Evolutionary conservation across 2,113 vertebrate species (phyloP).

Genomic region (Gambusia affinis): DNA sequence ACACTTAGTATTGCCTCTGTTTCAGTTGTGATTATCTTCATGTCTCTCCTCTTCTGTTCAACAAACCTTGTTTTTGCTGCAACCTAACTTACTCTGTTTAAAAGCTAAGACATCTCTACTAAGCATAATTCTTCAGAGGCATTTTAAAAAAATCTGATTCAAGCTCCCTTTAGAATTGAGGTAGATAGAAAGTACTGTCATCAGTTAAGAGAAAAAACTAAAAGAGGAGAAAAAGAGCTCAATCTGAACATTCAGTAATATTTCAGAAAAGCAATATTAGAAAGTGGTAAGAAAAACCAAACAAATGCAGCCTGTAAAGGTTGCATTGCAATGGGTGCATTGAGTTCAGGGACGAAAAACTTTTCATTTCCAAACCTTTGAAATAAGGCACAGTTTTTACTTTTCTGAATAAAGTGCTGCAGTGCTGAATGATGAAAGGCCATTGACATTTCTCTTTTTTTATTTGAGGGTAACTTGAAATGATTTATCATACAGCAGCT

Average conservation of each 20-base stretch:
- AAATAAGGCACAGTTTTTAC: conserved; percentile 4
- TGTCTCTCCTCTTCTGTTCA: too few relatives aligned
- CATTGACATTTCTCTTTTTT: conserved; percentile 39
- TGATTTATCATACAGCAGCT: conserved; percentile 58
- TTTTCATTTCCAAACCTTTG: conserved; percentile 11
- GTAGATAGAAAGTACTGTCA: background rate
- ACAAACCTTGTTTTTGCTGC: too few relatives aligned
- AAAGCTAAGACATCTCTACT: too few relatives aligned
- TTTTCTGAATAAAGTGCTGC: conserved; percentile 30
- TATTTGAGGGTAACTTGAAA: conserved; percentile 48
- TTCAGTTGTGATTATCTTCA: too few relatives aligned
- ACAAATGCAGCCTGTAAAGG: background rate
- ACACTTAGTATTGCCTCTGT: too few relatives aligned
- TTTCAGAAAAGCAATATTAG: background rate
- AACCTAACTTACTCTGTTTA: too few relatives aligned
- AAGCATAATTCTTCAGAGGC: too few relatives aligned
- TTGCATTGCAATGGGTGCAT: conserved; percentile 8
- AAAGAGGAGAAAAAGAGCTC: background rate
- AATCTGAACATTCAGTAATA: background rate
- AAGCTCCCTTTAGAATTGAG: background rate
- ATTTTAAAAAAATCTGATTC: background rate
- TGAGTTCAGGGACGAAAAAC: background rate
- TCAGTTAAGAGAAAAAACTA: background rate
- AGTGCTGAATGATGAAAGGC: conserved; percentile 49
- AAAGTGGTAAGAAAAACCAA: background rate